These are phyloP conservation scores for Mionectes olivaceus DNA, from an alignment of 2,797 vertebrate species.

Conservation along the genomic window DNA sequence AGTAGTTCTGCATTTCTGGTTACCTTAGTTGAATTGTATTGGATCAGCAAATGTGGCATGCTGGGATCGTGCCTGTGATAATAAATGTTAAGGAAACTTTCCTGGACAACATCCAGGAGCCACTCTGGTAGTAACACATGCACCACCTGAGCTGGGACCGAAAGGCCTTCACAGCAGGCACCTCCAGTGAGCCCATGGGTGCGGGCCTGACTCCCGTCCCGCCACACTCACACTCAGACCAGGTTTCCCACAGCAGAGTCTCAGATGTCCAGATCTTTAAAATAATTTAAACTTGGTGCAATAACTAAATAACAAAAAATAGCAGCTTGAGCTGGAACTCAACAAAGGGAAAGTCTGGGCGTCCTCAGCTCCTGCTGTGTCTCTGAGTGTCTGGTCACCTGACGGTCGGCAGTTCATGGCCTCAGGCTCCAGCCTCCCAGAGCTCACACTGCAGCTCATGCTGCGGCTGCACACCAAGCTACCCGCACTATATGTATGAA, in stretches of 20 bases:
- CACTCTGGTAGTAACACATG: neutral
- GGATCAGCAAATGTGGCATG: neutral
- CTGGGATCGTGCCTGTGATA: neutral
- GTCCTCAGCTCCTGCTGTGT: neutral
- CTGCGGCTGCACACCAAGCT: neutral
- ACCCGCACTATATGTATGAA: neutral
- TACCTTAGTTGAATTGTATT: neutral
- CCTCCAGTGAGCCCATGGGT: neutral
- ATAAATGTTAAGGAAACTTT: neutral
- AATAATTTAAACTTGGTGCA: neutral
- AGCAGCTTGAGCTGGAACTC: neutral
- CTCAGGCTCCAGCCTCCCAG: neutral
- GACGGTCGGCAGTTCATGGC: fast-evolving
- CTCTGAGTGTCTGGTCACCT: neutral
- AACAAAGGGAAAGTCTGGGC: neutral
- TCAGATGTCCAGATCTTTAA: neutral
- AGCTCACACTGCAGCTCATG: neutral
- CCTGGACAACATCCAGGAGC: neutral
- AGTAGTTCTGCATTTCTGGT: neutral
- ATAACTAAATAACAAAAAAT: neutral
- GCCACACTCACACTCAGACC: neutral
- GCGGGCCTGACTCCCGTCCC: neutral
- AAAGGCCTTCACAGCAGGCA: neutral
- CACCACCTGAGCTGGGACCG: fast-evolving
- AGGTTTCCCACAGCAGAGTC: neutral